Evolutionary conservation across 1,140 invertebrate species (phyloP).

Genomic region (Pectinophora gossypiella): DNA sequence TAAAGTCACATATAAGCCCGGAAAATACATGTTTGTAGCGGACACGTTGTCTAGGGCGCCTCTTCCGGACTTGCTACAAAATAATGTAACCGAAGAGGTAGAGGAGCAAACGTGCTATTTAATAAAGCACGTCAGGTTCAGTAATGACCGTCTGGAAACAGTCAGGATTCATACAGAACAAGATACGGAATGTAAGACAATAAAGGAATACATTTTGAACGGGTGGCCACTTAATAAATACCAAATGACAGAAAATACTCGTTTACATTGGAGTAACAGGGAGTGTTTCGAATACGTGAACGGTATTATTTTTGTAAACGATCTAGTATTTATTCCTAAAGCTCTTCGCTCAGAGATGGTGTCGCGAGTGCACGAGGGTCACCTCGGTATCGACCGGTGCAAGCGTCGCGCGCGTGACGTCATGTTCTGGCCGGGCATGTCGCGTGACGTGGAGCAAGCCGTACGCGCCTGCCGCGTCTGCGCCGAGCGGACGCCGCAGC

Average conservation of each 20-base stretch:
- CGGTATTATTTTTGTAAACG: conserved; percentile 3
- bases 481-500: conserved; percentile 13
- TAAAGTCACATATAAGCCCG: conserved; percentile 4
- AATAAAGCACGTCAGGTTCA: conserved; percentile 5
- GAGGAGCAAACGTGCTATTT: conserved; percentile 7
- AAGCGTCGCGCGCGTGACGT: conserved; percentile 12
- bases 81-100: conserved; percentile 2
- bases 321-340: conserved; percentile 6
- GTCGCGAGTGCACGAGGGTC: conserved; percentile 27
- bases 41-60: conserved; percentile 7
- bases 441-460: conserved; percentile 6
- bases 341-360: conserved; percentile 18
- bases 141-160: neutral
- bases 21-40: conserved; percentile 11
- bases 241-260: neutral
- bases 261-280: neutral
- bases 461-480: conserved; percentile 27
- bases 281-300: conserved; percentile 1
- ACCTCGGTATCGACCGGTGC: conserved; percentile 27
- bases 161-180: neutral
- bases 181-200: neutral
- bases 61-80: conserved; percentile 6
- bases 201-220: conserved; percentile 1
- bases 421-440: conserved; percentile 13
- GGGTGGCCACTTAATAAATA: conserved; percentile 9